Percentiles rank a stretch among this genome's conserved stretches.
phyloP scores from a whole-genome alignment of 2,113 vertebrate species.

The Myocastor coypus region DNA sequence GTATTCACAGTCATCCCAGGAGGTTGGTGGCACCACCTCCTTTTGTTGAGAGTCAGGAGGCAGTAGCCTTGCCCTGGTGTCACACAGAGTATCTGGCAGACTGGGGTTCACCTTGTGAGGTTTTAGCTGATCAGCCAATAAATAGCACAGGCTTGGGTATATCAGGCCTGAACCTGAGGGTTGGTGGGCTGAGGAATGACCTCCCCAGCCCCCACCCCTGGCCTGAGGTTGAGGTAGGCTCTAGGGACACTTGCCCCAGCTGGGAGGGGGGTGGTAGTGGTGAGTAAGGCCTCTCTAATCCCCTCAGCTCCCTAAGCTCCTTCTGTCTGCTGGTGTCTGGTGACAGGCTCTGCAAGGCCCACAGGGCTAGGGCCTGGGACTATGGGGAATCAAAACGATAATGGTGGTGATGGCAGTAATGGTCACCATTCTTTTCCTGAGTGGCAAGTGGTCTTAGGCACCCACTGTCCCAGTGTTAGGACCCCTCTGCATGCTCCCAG shows the following conservation, averaged over 20 bases:
- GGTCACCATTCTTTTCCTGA: neutral
- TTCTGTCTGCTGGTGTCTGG: conserved; percentile 60
- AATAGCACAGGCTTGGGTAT: neutral
- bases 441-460: neutral
- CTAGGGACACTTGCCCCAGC: conserved; percentile 4
- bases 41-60: conserved; percentile 22
- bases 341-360: conserved; percentile 14
- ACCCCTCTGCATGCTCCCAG: neutral
- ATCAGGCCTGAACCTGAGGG: neutral
- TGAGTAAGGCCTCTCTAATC: conserved; percentile 75
- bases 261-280: neutral
- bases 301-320: conserved; percentile 76
- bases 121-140: conserved; percentile 23
- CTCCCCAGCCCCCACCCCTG: neutral
- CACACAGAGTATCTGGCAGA: neutral
- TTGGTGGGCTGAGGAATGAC: neutral
- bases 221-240: conserved; percentile 17
- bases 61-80: neutral
- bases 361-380: neutral
- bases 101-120: neutral
- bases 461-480: neutral
- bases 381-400: neutral
- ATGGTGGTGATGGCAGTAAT: neutral
- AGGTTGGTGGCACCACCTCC: neutral
- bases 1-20: neutral